These are phyloP conservation scores for Drosophila monieri DNA, from an alignment of 2,888 invertebrate genomes.

Conservation along the genomic window DNA sequence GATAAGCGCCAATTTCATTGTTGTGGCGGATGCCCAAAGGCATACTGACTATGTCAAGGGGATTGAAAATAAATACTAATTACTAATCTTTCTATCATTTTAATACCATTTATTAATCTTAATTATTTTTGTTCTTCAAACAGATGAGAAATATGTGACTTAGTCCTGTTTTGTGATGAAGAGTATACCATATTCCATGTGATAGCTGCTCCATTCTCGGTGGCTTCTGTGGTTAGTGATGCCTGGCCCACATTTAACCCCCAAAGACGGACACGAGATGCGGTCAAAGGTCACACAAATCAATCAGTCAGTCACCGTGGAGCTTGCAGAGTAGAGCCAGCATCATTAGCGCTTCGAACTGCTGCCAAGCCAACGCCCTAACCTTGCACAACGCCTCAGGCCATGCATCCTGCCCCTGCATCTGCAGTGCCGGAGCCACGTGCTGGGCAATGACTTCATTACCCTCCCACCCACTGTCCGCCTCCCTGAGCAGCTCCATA, in stretches of 20 bases:
- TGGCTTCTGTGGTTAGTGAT: constrained; percentile 31
- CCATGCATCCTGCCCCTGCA: background rate
- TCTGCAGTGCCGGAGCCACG: constrained; percentile 45
- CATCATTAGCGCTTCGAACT: constrained; percentile 58
- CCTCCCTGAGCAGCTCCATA: background rate
- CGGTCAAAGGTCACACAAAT: constrained; percentile 75
- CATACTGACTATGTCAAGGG: background rate
- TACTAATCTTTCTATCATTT: too few species aligned
- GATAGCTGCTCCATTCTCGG: constrained; percentile 31
- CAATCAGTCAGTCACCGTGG: constrained; percentile 57
- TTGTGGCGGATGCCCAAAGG: constrained; percentile 17
- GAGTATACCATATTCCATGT: constrained; percentile 1
- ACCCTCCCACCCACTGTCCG: constrained; percentile 46
- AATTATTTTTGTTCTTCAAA: background rate
- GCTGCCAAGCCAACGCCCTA: constrained; percentile 62
- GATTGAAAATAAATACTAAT: background rate
- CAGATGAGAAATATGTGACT: background rate
- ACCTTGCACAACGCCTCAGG: constrained; percentile 62
- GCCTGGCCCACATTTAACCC: constrained; percentile 33
- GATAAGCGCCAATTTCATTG: constrained; percentile 44
- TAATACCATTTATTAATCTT: background rate
- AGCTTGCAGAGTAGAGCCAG: constrained; percentile 27
- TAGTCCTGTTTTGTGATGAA: background rate
- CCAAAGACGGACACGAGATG: constrained; percentile 47
- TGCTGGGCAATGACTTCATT: constrained; percentile 74